Conservation (phyloP, 2,113 vertebrate genomes). For the Mus spicilegus region DNA sequence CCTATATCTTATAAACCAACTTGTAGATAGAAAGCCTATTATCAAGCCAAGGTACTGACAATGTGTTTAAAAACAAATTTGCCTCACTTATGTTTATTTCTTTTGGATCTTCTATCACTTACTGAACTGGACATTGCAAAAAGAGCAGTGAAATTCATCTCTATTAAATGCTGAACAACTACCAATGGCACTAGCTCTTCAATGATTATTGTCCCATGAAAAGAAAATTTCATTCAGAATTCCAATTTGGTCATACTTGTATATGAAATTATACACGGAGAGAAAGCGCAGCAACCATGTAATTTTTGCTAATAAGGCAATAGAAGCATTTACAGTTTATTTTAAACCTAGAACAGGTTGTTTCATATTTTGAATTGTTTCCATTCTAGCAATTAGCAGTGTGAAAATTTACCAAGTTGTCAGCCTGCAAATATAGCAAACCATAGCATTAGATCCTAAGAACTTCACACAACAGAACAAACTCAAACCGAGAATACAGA, state of each 20-base stretch:
- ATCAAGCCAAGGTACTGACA: neutral
- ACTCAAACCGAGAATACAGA: neutral
- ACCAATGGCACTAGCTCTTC: neutral
- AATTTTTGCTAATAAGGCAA: neutral
- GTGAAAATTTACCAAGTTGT: neutral
- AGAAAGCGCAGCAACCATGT: neutral
- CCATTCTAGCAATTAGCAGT: neutral
- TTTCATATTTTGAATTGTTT: constrained; percentile 40
- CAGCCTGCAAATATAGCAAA: neutral
- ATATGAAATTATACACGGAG: neutral
- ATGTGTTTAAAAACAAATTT: neutral
- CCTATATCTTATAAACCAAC: neutral
- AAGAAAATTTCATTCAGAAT: neutral
- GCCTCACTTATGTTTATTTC: neutral
- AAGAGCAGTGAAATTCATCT: neutral
- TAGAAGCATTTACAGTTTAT: neutral
- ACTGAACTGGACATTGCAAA: neutral
- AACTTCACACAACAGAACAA: neutral
- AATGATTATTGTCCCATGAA: neutral
- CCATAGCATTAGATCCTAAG: neutral
- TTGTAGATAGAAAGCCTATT: neutral
- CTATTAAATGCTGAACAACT: constrained; percentile 13
- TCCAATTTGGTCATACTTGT: neutral
- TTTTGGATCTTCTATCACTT: neutral
- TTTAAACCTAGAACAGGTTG: neutral